A percentile compares a stretch with the other conserved stretches of the same genome.
phyloP scores from a whole-genome alignment of 2,113 vertebrate genomes.

The Ceyx margarethae region DNA sequence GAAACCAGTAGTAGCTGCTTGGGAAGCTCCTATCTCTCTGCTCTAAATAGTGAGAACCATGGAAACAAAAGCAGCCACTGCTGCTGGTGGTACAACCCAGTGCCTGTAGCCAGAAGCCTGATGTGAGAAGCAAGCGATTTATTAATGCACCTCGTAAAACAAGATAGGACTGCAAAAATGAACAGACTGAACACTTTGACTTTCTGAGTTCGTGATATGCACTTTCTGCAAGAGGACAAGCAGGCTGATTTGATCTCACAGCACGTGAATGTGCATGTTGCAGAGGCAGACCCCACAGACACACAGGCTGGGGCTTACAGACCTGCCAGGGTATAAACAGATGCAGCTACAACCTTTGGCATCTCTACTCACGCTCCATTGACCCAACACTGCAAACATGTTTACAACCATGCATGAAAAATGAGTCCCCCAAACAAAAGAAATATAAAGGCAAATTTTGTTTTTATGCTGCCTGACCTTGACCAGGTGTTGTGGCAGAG shows the following conservation, averaged over 20 bases:
- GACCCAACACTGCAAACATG: neutral
- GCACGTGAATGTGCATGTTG: neutral
- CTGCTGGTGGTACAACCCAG: slow-evolving; percentile 57
- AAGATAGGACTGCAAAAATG: neutral
- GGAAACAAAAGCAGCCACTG: slow-evolving; percentile 78
- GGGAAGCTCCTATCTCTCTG: neutral
- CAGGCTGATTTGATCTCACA: neutral
- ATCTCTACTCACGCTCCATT: neutral
- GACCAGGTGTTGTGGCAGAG: neutral
- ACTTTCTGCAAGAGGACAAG: neutral
- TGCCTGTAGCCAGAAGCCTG: slow-evolving; percentile 53
- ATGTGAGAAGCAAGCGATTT: slow-evolving; percentile 22
- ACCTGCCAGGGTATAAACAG: neutral
- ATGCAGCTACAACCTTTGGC: neutral
- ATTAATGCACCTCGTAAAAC: neutral
- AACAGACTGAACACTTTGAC: neutral
- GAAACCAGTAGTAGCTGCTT: neutral
- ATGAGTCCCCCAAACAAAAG: neutral
- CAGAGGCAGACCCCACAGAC: neutral
- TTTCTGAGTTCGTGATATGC: neutral
- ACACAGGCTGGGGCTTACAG: neutral
- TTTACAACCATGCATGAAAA: neutral
- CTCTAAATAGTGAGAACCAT: slow-evolving; percentile 68
- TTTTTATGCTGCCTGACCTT: slow-evolving; percentile 45
- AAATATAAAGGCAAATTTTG: neutral